Evolutionary conservation across 2,113 vertebrate genomes (phyloP).

Genomic region (Malurus cyaneus): DNA sequence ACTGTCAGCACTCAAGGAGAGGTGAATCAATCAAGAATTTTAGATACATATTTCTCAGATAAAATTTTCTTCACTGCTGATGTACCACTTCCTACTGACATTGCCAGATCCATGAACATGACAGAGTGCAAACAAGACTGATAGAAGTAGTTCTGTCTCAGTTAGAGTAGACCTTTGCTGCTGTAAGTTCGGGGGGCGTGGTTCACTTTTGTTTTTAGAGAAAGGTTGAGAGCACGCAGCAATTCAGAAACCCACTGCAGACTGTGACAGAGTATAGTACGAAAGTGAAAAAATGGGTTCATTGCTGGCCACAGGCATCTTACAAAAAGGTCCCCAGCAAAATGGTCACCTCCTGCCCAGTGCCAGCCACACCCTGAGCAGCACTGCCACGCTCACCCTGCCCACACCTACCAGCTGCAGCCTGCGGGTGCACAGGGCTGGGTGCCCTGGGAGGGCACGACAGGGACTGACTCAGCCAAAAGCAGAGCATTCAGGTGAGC

Average conservation of each 20-base stretch:
- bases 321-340: not conserved
- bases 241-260: not conserved
- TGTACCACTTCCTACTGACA: not conserved
- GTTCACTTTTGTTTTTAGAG: not conserved
- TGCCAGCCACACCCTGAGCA: not conserved
- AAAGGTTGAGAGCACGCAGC: not conserved
- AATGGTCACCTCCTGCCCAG: not conserved
- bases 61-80: not conserved
- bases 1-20: not conserved
- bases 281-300: not conserved
- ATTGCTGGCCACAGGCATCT: not conserved
- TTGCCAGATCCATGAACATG: not conserved
- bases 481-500: not conserved
- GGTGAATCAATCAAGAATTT: not conserved
- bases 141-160: not conserved
- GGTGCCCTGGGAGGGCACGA: fast-evolving
- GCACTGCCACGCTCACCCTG: fast-evolving
- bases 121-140: not conserved
- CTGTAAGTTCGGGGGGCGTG: not conserved
- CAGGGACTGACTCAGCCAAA: not conserved
- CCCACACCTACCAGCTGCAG: not conserved
- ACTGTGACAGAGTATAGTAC: fast-evolving
- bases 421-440: fast-evolving
- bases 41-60: not conserved
- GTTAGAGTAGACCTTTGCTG: not conserved